phyloP scores from a whole-genome alignment of 2,113 vertebrate genomes.

The Gnathonemus longibarbis region DNA sequence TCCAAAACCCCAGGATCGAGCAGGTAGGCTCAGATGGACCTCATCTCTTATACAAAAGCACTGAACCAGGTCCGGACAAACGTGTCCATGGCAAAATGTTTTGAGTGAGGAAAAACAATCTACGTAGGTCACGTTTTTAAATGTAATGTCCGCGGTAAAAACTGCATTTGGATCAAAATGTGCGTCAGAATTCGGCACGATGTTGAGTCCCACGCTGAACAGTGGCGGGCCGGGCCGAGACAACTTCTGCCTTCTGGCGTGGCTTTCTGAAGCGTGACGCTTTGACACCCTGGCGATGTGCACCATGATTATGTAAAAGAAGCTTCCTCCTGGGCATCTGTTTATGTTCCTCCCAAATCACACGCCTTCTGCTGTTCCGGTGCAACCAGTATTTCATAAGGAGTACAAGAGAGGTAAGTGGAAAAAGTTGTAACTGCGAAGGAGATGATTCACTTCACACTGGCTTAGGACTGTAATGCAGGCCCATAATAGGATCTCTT shows the following conservation, averaged over 20 bases:
- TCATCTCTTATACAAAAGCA: background rate
- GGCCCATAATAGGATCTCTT: background rate
- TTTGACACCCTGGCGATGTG: background rate
- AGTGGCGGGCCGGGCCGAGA: background rate
- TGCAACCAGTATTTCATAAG: background rate
- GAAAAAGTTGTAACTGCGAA: background rate
- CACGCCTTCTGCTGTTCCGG: background rate
- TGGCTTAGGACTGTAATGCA: background rate
- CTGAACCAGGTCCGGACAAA: background rate
- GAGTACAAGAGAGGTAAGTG: background rate
- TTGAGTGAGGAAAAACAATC: background rate
- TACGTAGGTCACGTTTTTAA: background rate
- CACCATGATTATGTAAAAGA: background rate
- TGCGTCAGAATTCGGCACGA: background rate
- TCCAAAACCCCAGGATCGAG: background rate
- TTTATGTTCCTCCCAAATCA: background rate
- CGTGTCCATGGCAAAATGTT: background rate
- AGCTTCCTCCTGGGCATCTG: background rate
- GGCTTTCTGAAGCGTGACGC: background rate
- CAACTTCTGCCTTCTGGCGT: background rate
- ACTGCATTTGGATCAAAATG: background rate
- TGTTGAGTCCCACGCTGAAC: background rate
- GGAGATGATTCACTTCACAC: background rate
- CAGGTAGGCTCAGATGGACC: background rate
- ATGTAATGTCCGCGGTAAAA: background rate